Percentiles rank a stretch among this genome's conserved stretches.
Conservation (phyloP, 2,888 invertebrate genomes). For the Rhopalosiphum nymphaeae region DNA sequence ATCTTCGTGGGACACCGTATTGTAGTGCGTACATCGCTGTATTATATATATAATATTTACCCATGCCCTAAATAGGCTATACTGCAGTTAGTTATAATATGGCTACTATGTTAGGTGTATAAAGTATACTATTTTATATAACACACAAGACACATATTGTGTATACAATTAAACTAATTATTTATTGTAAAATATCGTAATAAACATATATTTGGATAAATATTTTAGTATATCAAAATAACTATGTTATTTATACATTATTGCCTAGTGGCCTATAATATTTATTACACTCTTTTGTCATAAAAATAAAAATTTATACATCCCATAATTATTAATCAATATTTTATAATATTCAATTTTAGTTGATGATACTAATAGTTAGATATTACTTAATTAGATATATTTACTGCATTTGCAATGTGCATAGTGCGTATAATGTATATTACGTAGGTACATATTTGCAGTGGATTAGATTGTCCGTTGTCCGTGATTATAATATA, state of each 20-base stretch:
- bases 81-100: background rate
- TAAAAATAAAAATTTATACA: background rate
- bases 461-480: background rate
- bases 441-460: background rate
- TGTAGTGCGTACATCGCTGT: background rate
- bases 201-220: background rate
- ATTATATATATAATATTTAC: constrained; percentile 3
- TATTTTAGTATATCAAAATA: background rate
- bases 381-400: background rate
- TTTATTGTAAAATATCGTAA: background rate
- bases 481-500: background rate
- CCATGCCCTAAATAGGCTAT: background rate
- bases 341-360: background rate
- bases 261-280: background rate
- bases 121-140: background rate
- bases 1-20: constrained; percentile 15
- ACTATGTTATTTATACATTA: background rate
- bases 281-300: background rate
- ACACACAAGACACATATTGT: background rate
- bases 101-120: background rate
- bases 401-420: background rate
- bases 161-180: background rate
- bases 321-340: background rate
- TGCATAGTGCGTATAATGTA: background rate
- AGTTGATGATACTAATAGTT: background rate